phyloP scores from a whole-genome alignment of 2,797 vertebrate genomes.

The Phylloscopus collybita region DNA sequence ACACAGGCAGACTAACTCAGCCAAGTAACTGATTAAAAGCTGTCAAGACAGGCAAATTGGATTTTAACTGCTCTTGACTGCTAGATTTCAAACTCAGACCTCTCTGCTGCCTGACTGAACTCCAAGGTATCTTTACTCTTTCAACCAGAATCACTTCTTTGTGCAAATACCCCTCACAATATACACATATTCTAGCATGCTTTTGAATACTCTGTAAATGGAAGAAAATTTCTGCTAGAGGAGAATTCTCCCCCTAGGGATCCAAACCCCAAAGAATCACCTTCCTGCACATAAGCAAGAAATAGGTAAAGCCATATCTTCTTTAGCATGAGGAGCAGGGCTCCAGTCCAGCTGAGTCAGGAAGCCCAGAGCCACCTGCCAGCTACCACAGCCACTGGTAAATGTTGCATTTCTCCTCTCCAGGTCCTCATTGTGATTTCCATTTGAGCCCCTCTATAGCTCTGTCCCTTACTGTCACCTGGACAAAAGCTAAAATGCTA shows the following conservation, averaged over 20 bases:
- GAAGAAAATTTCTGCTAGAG: background rate
- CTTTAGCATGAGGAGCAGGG: background rate
- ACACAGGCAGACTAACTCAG: background rate
- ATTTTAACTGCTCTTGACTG: background rate
- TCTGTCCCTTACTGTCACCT: background rate
- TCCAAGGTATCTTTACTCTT: background rate
- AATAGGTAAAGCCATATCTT: background rate
- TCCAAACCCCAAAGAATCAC: background rate
- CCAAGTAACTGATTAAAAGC: background rate
- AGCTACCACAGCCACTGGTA: background rate
- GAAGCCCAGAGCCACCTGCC: background rate
- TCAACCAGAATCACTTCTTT: background rate
- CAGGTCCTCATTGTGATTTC: background rate
- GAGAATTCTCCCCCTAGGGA: background rate
- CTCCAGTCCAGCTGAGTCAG: background rate
- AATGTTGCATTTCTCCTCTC: background rate
- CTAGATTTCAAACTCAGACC: background rate
- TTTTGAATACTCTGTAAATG: background rate
- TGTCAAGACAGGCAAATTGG: background rate
- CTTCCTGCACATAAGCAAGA: background rate
- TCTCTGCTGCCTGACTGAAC: background rate
- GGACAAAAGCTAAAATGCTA: background rate
- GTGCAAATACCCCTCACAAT: background rate
- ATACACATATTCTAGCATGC: no score
- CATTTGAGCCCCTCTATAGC: background rate